Base-by-base conservation (phyloP, 2,888 invertebrate species). In the Cephus spinipes region DNA sequence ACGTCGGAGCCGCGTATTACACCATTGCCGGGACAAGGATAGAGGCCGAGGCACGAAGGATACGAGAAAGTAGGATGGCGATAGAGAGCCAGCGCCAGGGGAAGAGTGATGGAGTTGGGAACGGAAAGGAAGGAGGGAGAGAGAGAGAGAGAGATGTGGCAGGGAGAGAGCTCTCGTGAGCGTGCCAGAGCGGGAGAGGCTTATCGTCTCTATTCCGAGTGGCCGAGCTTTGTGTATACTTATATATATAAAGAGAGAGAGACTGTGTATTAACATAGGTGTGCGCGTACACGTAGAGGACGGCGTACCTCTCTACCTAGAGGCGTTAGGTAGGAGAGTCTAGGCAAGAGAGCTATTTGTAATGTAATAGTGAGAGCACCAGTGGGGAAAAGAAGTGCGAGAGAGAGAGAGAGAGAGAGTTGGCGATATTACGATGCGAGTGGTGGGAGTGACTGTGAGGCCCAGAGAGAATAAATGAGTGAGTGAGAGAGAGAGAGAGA, bases 261-360 rank as follows among this genome's bases (percentile, higher is more conserved):
- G 33, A 34, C 34, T 31, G 32, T n/a, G 11, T 40, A 71, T 36
- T 69, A 75, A 73, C 73, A 33, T 73, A n/a, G 33, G 74, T 23
- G 73, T 32, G 69, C 35, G 35, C 36, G 33, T 69, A 77, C 15
- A 77, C 30, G n/a, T 40, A 77, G 4, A 15, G 0, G 9, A 69
- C 11, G 35, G n/a, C 33, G 33, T 34, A 40, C 40, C 40, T 40
- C 40, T 40, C 40, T 68, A 32, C 40, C 75, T 76, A 74, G 40
- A 69, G 75, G 12, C n/a, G 34, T 35, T 35, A 35, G 35, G 68
- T 81, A 83, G 82, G 81, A 81, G 81, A 81, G 81, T 83, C 87
- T 86, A 85, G 86, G 87, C 86, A 84, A 87, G 87, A 86, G 87
- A 88, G 87, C 89, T 88, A 89, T 88, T 88, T 87, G 88, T 88